Base-by-base conservation (phyloP, 2,888 invertebrate genomes). In the Tanytarsus gracilentus region DNA sequence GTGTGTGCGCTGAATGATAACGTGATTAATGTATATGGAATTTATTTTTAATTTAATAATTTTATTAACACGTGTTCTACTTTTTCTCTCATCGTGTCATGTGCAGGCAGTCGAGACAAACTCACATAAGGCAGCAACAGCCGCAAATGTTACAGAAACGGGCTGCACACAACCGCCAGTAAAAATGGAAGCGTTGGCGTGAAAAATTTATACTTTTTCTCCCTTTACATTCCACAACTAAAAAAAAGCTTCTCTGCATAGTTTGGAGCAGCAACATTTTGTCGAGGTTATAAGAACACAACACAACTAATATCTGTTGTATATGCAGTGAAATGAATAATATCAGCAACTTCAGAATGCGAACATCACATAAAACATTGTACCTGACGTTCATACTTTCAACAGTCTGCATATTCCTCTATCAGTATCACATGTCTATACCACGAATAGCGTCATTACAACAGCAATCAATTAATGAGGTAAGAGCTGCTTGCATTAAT, bases 401-500 rank as follows among this genome's bases (percentile, higher is more conserved):
- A 64, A 79, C 80, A 68, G 76, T 78, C 64, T 81, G 80, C 69
- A 76, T 83, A 68, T 76, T 82, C 66, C 75, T 83, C 67, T 80
- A 81, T 69, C 83, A 83, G 70, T 83, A 82, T 69, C 81, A 82
- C 68, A 72, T 81, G 68, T 79, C 81, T 63, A 77, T 75, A 63
- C 76, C 72, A 63, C 73, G 75, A 61, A 69, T 75, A 11, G 21
- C 49, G 26, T 21, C 59, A 23, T n/a, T 50, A 8, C 23, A 39
- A 14, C 59, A 48, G 33, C 49, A 49, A 59, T 49, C 49, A 49
- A 59, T 59, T 39, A 56, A 44, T 29, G 56, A 56, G 44, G 56
- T 56, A 18, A 40, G 56, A 29, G 4, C 7, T 9, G 2, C 2
- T 18, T n/a, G n/a, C n/a, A n/a, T n/a, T n/a, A n/a, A n/a, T n/a